Evolutionary conservation across 2,113 vertebrate species (phyloP), one percentile per base, ranked within the genome.

Genomic region (Globicephala melas): DNA sequence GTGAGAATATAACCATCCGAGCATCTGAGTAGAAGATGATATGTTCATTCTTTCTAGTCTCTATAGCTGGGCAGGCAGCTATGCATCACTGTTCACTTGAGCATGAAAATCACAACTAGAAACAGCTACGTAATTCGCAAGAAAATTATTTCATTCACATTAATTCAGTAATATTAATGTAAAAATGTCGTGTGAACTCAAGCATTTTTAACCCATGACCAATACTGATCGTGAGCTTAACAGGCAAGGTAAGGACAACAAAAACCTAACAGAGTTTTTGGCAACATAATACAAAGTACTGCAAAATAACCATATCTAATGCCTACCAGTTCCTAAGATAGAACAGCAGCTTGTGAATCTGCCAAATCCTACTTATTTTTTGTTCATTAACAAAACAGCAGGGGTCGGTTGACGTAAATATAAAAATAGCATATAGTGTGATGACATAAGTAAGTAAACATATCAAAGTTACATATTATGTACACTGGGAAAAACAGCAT

Each of bases 171-270:
- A 77, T 33, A 81, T 8, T 91, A 50, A 87, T 70, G 11, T 41
- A 44, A 93, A 92, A 83, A 83, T 68, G 0, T 25, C 79, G 15
- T 26, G 3, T 68, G 74, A 74, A 94, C 0, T 5, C 33, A 95
- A 76, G 15, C 13, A 53, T 38, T 82, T 82, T 77, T 55, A 82
- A 70, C 33, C 65, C 11, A 86, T 10, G 13, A 44, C 3, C 14
- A n/a, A 82, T 88, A 85, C 84, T 84, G 41, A 94, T 62, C 79
- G 71, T 77, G 36, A 81, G 14, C 50, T 95, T 65, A 81, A 93
- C 20, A 76, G 50, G 21, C 2, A 80, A 91, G 2, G 10, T 84
- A 80, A 33, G 8, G 73, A 63, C 36, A 60, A 83, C 63, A 67
- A 73, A 85, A 81, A 77, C 2, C 5, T 36, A 44, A 63, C 25